Evolutionary conservation across 2,113 vertebrate genomes (phyloP).

Genomic region (Phrynosoma blainvillii): DNA sequence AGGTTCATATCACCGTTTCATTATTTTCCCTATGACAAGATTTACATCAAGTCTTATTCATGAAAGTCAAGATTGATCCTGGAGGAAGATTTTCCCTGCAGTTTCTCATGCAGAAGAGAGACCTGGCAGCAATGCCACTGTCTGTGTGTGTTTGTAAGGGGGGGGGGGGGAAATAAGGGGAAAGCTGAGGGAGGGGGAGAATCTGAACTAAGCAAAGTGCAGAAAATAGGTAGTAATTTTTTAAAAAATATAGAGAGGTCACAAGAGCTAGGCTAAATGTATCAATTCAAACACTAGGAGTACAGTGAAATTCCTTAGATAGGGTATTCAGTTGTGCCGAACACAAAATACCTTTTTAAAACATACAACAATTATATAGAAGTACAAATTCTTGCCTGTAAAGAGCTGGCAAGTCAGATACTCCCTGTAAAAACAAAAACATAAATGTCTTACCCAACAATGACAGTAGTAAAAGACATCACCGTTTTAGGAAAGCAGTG

Average conservation of each 20-base stretch:
- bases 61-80: constrained; percentile 32
- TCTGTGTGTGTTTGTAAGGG: not conserved
- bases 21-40: constrained; percentile 64
- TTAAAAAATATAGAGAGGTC: not conserved
- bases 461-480: not conserved
- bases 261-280: not conserved
- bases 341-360: not conserved
- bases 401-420: not conserved
- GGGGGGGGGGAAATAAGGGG: constrained; percentile 11
- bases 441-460: not conserved
- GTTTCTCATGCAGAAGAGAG: constrained; percentile 42
- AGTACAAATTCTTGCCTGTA: constrained; percentile 3
- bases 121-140: constrained; percentile 47
- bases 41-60: constrained; percentile 62
- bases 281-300: not conserved
- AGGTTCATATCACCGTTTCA: constrained; percentile 18
- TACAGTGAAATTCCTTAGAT: not conserved
- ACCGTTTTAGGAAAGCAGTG: not conserved
- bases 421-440: not conserved
- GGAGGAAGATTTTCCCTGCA: constrained; percentile 46
- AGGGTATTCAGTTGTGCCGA: not conserved
- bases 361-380: not conserved
- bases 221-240: not conserved
- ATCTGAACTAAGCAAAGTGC: not conserved
- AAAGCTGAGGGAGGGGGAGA: not conserved